Conservation (phyloP, 2,113 vertebrate species). For the Muntiacus reevesi region DNA sequence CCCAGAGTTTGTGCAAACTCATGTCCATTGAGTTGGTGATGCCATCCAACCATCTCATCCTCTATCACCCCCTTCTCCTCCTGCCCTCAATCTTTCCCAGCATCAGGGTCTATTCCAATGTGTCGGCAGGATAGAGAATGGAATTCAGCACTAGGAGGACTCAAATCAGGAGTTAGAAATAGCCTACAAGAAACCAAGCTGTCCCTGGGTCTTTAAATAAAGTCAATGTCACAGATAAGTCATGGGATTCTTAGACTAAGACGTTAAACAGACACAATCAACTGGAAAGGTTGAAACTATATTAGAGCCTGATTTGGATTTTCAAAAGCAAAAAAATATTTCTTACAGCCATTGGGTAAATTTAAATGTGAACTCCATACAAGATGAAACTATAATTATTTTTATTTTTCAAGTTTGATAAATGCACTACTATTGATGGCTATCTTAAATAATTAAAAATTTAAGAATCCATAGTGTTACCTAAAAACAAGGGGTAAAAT, state of each 20-base stretch:
- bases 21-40: background rate
- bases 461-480: background rate
- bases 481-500: background rate
- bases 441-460: background rate
- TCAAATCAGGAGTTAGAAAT: background rate
- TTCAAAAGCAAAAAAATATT: background rate
- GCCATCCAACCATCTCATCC: background rate
- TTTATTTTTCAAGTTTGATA: background rate
- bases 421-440: background rate
- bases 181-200: background rate
- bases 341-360: background rate
- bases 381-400: background rate
- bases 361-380: background rate
- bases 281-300: background rate
- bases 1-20: background rate
- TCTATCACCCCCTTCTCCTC: background rate
- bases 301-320: background rate
- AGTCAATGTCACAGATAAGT: background rate
- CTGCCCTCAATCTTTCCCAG: background rate
- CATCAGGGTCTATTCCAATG: background rate
- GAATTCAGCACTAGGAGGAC: background rate
- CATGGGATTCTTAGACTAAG: accelerated
- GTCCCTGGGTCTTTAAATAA: background rate
- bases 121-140: background rate
- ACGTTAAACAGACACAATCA: background rate